A percentile compares a stretch with the other conserved stretches of the same genome.
Conservation (phyloP, 1,140 invertebrate genomes). For the Diuraphis noxia region DNA sequence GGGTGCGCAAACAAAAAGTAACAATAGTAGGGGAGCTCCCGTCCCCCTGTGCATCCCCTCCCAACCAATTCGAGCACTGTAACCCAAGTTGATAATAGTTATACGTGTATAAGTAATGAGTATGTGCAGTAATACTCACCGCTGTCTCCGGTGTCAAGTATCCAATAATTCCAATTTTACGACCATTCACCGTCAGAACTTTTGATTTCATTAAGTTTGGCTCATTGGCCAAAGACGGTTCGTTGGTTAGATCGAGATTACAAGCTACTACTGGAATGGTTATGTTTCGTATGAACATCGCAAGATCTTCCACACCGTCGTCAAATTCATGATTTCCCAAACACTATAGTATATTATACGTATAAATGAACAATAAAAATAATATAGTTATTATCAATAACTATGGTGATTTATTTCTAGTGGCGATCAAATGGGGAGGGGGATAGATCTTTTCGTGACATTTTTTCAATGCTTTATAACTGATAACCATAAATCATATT, state of each 20-base stretch:
- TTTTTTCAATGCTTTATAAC: too few relatives aligned
- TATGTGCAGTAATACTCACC: slow-evolving; percentile 58
- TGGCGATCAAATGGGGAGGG: too few relatives aligned
- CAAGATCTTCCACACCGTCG: slow-evolving; percentile 72
- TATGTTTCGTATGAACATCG: slow-evolving; percentile 74
- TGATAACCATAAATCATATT: too few relatives aligned
- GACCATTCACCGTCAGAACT: slow-evolving; percentile 67
- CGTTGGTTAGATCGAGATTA: slow-evolving; percentile 74
- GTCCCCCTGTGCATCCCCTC: too few relatives aligned
- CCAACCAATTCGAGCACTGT: too few relatives aligned
- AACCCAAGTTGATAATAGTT: too few relatives aligned
- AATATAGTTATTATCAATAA: not conserved
- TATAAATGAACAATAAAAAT: not conserved
- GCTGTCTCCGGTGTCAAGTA: slow-evolving; percentile 85
- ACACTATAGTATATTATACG: slow-evolving; percentile 67
- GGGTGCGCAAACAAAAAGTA: too few relatives aligned
- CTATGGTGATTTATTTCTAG: too few relatives aligned
- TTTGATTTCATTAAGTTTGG: slow-evolving; percentile 67
- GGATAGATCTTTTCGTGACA: too few relatives aligned
- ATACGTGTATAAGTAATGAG: too few relatives aligned
- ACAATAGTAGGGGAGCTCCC: too few relatives aligned
- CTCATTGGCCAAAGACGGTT: slow-evolving; percentile 65
- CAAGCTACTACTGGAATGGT: slow-evolving; percentile 71
- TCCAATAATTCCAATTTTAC: slow-evolving; percentile 81
- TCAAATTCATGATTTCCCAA: slow-evolving; percentile 96